phyloP scores from a whole-genome alignment of 2,888 invertebrate species.

The Leptarthrus brevirostris region DNA sequence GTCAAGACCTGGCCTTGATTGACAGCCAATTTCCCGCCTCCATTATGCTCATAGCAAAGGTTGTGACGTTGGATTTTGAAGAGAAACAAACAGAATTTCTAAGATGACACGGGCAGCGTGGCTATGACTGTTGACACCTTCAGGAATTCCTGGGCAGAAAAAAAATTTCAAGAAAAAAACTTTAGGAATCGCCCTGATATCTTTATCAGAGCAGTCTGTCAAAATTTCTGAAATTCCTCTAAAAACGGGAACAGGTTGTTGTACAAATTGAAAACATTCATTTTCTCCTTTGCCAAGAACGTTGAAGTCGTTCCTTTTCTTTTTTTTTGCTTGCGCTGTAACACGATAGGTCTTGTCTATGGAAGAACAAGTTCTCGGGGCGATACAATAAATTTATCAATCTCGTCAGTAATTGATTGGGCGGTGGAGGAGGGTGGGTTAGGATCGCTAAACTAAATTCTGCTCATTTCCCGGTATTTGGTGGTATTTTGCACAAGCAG shows the following conservation, averaged over 20 bases:
- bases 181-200: slow-evolving; percentile 10
- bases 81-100: slow-evolving; percentile 20
- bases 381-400: not conserved
- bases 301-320: not conserved
- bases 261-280: not conserved
- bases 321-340: not conserved
- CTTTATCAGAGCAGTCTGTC: slow-evolving; percentile 25
- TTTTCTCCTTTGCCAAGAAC: not conserved
- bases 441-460: slow-evolving; percentile 5
- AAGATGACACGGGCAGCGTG: not conserved
- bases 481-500: not conserved
- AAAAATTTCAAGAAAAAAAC: not conserved
- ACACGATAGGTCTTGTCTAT: not conserved
- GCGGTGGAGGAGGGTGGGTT: not conserved
- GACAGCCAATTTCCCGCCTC: slow-evolving; percentile 41
- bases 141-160: slow-evolving; percentile 6
- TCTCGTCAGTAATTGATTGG: not conserved
- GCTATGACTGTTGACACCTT: slow-evolving; percentile 37
- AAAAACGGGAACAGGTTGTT: slow-evolving; percentile 6
- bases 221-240: slow-evolving; percentile 1
- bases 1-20: slow-evolving; percentile 17
- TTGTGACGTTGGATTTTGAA: not conserved
- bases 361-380: not conserved
- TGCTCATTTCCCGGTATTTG: slow-evolving; percentile 21
- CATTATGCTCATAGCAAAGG: slow-evolving; percentile 2